Evolutionary conservation across 2,888 invertebrate species (phyloP).

Genomic region (Deroplatys truncata): DNA sequence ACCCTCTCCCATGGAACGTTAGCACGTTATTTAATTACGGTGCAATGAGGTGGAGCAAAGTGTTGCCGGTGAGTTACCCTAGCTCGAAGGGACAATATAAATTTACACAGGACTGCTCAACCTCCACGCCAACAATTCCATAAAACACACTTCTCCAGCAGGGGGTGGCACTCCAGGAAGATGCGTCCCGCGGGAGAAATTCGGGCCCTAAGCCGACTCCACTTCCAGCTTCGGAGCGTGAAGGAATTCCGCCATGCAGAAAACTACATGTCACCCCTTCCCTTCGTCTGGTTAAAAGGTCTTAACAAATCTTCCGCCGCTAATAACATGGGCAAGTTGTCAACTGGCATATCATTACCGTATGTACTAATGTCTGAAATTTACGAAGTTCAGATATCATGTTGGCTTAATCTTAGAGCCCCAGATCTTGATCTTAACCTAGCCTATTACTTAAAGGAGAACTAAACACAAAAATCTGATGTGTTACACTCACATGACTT

Average conservation of each 20-base stretch:
- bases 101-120: not conserved
- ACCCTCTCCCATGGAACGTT: not conserved
- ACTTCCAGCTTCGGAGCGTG: not conserved
- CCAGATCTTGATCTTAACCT: too few species aligned
- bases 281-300: not conserved
- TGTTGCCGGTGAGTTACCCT: not conserved
- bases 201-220: not conserved
- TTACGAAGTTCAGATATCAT: too few species aligned
- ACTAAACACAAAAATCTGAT: too few species aligned
- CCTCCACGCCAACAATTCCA: not conserved
- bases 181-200: not conserved
- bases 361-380: too few species aligned
- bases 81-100: not conserved
- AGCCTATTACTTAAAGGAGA: too few species aligned
- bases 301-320: not conserved
- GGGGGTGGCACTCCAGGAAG: not conserved
- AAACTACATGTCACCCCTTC: not conserved
- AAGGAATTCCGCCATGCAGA: not conserved
- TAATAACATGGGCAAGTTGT: not conserved
- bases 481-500: too few species aligned
- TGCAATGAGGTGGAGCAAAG: not conserved
- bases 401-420: too few species aligned
- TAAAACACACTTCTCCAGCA: not conserved
- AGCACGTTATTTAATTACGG: not conserved
- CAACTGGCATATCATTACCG: not conserved